phyloP scores from a whole-genome alignment of 2,797 vertebrate species.

The Alauda arvensis region DNA sequence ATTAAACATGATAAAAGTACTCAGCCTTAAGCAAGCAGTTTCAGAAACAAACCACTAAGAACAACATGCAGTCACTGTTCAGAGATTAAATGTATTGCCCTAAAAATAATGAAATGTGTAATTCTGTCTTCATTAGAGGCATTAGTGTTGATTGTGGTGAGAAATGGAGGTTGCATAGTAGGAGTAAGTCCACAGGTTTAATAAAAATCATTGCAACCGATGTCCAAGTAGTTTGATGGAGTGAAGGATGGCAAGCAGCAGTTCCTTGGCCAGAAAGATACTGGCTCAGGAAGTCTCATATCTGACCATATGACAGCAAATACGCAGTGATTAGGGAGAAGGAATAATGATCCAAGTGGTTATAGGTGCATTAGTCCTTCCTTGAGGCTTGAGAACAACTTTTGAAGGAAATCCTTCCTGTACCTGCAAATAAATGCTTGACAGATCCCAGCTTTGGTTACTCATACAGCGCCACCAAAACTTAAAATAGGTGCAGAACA shows the following conservation, averaged over 20 bases:
- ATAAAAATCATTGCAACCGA: neutral
- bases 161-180: neutral
- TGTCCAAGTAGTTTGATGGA: neutral
- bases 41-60: neutral
- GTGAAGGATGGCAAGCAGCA: neutral
- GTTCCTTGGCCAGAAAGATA: neutral
- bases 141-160: neutral
- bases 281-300: rapidly evolving
- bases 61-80: neutral
- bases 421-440: neutral
- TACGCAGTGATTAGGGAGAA: neutral
- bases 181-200: neutral
- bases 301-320: neutral
- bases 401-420: neutral
- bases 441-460: neutral
- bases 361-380: neutral
- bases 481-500: neutral
- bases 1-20: neutral
- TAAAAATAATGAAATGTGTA: neutral
- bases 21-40: neutral
- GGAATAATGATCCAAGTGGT: neutral
- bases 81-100: neutral
- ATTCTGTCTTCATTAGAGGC: neutral
- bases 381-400: neutral
- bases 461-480: neutral